phyloP scores from a whole-genome alignment of 1,140 invertebrate genomes.

The Scaptodrosophila lebanonensis region DNA sequence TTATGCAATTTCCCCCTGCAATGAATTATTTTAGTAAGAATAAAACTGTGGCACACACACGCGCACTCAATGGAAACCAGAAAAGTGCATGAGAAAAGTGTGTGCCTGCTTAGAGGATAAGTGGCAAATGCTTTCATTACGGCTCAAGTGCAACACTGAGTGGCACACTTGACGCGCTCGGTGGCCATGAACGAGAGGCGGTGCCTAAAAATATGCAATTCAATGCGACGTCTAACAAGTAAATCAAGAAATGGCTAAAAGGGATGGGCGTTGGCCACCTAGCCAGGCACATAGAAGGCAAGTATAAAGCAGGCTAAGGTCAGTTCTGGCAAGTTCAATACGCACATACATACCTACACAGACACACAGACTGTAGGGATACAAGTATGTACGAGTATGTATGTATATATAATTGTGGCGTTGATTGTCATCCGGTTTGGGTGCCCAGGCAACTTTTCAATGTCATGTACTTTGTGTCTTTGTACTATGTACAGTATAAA shows the following conservation, averaged over 20 bases:
- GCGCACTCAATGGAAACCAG: no score
- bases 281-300: neutral
- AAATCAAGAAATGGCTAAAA: slow-evolving; percentile 52
- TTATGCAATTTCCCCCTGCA: no score
- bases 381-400: no score
- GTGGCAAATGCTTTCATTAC: slow-evolving; percentile 70
- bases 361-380: slow-evolving; percentile 10
- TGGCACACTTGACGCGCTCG: slow-evolving; percentile 56
- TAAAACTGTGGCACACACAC: no score
- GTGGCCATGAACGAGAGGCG: slow-evolving; percentile 43
- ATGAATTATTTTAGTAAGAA: no score
- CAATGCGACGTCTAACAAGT: slow-evolving; percentile 24
- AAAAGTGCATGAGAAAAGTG: neutral
- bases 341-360: slow-evolving; percentile 22
- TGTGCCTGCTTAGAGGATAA: slow-evolving; percentile 51
- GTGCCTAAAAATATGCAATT: slow-evolving; percentile 61
- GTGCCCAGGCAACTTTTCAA: slow-evolving; percentile 42
- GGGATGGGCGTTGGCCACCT: slow-evolving; percentile 2
- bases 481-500: slow-evolving; percentile 2
- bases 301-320: slow-evolving; percentile 62
- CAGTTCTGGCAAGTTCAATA: slow-evolving; percentile 64
- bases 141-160: slow-evolving; percentile 67
- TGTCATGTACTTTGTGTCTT: slow-evolving; percentile 30
- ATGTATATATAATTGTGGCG: slow-evolving; percentile 50
- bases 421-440: slow-evolving; percentile 63